Conservation (phyloP, 2,888 invertebrate species). For the Unio delphinus region DNA sequence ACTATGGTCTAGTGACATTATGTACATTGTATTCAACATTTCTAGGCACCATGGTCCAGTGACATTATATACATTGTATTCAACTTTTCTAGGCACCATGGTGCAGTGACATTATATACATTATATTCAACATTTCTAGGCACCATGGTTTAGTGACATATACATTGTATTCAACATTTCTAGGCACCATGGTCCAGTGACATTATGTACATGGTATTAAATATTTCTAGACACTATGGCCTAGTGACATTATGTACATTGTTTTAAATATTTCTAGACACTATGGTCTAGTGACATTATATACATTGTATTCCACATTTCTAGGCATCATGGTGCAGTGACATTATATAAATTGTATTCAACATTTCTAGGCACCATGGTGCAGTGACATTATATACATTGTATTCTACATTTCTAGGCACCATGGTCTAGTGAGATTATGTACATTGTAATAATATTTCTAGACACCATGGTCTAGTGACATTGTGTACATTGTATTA, state of each 20-base stretch:
- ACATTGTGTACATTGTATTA: no score
- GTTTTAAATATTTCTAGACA: conserved; percentile 72
- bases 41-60: conserved; percentile 81
- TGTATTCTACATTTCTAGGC: no score
- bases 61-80: conserved; percentile 81
- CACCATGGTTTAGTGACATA: conserved; percentile 82
- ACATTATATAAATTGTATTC: conserved; percentile 77
- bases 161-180: conserved; percentile 68
- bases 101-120: conserved; percentile 81
- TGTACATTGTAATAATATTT: no score
- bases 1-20: conserved; percentile 80
- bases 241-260: conserved; percentile 80
- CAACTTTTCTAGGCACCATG: no score
- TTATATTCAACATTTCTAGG: conserved; percentile 58
- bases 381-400: conserved; percentile 82
- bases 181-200: conserved; percentile 81
- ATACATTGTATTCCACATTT: no score
- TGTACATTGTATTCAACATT: conserved; percentile 73
- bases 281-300: conserved; percentile 81
- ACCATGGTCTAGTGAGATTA: no score
- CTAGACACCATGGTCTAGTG: no score
- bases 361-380: conserved; percentile 76
- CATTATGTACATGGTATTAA: conserved; percentile 81
- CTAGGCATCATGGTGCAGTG: no score
- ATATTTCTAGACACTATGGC: no score